Evolutionary conservation across 2,888 invertebrate genomes (phyloP), one percentile per base, ranked within the genome.

Genomic region (Marronus borbonicus): DNA sequence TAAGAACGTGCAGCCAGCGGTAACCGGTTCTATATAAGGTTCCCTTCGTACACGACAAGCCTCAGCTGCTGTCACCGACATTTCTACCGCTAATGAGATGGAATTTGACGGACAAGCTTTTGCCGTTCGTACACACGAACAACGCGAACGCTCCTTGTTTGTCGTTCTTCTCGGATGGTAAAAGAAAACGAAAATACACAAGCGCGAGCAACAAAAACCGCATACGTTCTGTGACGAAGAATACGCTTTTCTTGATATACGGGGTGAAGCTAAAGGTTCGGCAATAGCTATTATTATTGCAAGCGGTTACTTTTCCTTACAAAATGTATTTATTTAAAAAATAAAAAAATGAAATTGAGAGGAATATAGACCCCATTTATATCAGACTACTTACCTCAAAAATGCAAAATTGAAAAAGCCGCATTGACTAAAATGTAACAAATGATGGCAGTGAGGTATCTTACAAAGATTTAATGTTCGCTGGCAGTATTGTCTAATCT

Each of bases 21-120:
- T 80, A 86, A 88, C 88, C 88, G 87, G 88, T 88, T 88, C 88
- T 88, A 87, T 88, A 88, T 88, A 88, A 87, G 88, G 88, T 83
- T 83, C 84, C 85, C 83, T 84, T 81, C 83, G 84, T 81, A 81
- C 81, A 82, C 81, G 83, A 86, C 87, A 86, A 87, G 86, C 87
- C 86, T 80, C 80, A 80, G 85, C 85, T 85, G 86, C 88, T 88
- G 88, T 88, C 88, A 88, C 85, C 84, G 87, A 86, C 88, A 88
- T 88, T 88, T 89, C 87, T 87, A 86, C 85, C 88, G 87, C 88
- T 89, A 89, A 89, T 89, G 89, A 89, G 89, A 88, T 88, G 88
- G 87, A 88, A 88, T 89, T 88, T 88, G 88, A 88, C 85, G 87
- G 88, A 88, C 89, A 88, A 87, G 87, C 87, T 86, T 86, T 85